These are phyloP conservation scores for Torymus aiolomorphi DNA, from an alignment of 2,888 invertebrate genomes.

Conservation along the genomic window DNA sequence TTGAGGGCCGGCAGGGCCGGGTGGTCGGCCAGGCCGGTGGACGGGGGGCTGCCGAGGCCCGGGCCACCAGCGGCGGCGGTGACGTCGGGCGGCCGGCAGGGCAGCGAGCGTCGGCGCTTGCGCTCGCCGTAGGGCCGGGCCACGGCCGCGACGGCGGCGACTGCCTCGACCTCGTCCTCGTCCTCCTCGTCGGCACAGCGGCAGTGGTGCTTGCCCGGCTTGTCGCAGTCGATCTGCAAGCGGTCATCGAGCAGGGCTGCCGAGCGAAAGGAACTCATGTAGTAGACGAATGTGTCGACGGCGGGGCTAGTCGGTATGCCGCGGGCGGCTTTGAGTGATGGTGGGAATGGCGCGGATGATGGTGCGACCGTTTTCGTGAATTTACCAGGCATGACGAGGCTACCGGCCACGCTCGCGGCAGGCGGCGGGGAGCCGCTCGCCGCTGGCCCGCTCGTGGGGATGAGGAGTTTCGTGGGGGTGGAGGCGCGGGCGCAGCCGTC, in stretches of 20 bases:
- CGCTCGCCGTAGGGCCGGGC: slow-evolving; percentile 70
- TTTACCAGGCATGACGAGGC: slow-evolving; percentile 69
- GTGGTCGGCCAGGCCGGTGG: not conserved
- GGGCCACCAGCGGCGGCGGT: not conserved
- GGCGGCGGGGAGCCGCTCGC: slow-evolving; percentile 7
- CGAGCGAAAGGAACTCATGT: slow-evolving; percentile 55
- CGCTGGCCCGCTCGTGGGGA: slow-evolving; percentile 1
- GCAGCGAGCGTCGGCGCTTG: slow-evolving; percentile 72
- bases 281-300: slow-evolving; percentile 41
- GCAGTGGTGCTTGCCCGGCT: slow-evolving; percentile 87
- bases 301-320: not conserved
- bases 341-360: slow-evolving; percentile 17
- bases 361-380: slow-evolving; percentile 17
- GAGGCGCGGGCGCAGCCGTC: slow-evolving; percentile 67
- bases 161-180: slow-evolving; percentile 33
- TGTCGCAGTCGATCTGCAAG: slow-evolving; percentile 83
- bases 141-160: slow-evolving; percentile 75
- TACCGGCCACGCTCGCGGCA: slow-evolving; percentile 58
- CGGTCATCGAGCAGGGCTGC: slow-evolving; percentile 81
- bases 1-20: slow-evolving; percentile 66
- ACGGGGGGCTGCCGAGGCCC: slow-evolving; percentile 17
- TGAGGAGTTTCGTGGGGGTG: slow-evolving; percentile 59
- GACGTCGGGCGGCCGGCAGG: slow-evolving; percentile 70
- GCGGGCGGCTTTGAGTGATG: not conserved
- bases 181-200: slow-evolving; percentile 82